Evolutionary conservation across 2,113 vertebrate species (phyloP).

Genomic region (Scopus umbretta): DNA sequence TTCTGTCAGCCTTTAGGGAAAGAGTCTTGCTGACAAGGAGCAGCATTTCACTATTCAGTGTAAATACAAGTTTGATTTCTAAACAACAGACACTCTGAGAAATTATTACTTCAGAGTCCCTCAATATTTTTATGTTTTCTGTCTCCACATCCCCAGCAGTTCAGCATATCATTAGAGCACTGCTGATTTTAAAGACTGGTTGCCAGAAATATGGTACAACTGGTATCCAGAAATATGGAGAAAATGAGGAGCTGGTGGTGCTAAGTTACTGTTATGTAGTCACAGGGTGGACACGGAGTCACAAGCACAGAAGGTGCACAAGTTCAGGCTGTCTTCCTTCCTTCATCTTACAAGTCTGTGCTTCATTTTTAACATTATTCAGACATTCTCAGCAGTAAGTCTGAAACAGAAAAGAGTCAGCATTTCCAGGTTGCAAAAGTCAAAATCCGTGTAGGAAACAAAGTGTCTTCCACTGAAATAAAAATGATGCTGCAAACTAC

Average conservation of each 20-base stretch:
- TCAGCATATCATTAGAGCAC: not conserved
- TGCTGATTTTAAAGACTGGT: not conserved
- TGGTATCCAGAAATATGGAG: no score
- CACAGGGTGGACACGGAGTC: not conserved
- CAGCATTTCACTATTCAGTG: not conserved
- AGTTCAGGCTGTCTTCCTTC: constrained; percentile 21
- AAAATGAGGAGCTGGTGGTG: not conserved
- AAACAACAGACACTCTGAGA: not conserved
- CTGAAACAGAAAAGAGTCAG: not conserved
- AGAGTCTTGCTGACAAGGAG: not conserved
- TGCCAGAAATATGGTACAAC: not conserved
- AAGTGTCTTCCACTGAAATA: not conserved
- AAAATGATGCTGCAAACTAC: not conserved
- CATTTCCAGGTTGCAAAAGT: not conserved
- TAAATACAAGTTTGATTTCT: not conserved
- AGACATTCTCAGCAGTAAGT: not conserved
- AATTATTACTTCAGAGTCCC: not conserved
- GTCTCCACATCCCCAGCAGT: not conserved
- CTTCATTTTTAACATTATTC: not conserved
- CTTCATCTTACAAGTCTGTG: not conserved
- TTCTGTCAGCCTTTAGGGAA: not conserved
- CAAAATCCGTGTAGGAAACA: not conserved
- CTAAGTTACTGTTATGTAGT: not conserved
- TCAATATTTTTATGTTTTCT: not conserved
- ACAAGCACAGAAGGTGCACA: not conserved